Conservation (phyloP, 2,797 vertebrate genomes). For the Platalea minor region DNA sequence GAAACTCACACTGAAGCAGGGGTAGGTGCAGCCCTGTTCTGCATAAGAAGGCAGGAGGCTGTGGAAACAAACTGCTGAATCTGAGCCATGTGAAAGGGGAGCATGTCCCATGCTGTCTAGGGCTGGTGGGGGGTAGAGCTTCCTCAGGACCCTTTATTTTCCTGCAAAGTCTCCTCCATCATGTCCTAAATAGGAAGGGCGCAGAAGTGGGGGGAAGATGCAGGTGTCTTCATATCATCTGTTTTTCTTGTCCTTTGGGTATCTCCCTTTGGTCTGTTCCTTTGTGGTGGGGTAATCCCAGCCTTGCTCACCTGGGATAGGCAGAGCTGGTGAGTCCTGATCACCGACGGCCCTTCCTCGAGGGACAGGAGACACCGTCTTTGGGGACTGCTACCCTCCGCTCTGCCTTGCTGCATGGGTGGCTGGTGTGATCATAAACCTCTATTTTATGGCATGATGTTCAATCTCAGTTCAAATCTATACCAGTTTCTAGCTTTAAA, state of each 20-base stretch:
- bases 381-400: background rate
- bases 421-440: background rate
- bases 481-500: background rate
- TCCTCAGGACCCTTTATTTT: background rate
- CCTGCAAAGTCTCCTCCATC: background rate
- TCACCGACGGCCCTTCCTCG: accelerated
- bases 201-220: background rate
- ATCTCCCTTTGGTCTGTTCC: background rate
- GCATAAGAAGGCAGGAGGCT: background rate
- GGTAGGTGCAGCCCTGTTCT: background rate
- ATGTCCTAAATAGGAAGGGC: background rate
- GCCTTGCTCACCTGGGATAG: background rate
- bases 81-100: background rate
- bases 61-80: background rate
- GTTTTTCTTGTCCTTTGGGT: background rate
- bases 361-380: background rate
- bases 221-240: background rate
- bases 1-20: background rate
- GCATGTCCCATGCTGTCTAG: background rate
- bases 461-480: background rate
- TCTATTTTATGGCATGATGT: background rate
- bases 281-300: background rate
- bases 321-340: background rate
- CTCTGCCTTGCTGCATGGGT: background rate
- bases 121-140: background rate